Percentiles rank a stretch among this genome's conserved stretches.
Conservation (phyloP, 2,797 vertebrate species). For the Sus cebifrons region DNA sequence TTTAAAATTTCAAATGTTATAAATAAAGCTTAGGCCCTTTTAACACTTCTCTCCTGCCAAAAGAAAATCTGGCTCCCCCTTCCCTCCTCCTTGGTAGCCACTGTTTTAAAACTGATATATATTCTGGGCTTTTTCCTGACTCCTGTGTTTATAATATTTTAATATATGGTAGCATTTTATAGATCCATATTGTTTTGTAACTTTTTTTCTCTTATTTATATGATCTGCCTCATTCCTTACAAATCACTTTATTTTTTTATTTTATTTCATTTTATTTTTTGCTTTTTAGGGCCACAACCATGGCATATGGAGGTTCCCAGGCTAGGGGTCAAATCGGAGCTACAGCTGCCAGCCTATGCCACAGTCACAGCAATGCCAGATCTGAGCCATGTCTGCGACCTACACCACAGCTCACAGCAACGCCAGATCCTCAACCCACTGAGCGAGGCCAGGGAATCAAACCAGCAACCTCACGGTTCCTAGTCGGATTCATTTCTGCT, state of each 20-base stretch:
- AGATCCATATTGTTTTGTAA: not conserved
- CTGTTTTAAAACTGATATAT: slow-evolving; percentile 46
- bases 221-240: slow-evolving; percentile 52
- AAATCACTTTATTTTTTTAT: not conserved
- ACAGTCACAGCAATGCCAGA: too few species aligned
- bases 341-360: too few species aligned
- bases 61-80: not conserved
- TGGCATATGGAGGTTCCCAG: too few species aligned
- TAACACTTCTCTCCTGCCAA: not conserved
- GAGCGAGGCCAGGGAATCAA: too few species aligned
- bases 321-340: too few species aligned
- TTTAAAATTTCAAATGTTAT: slow-evolving; percentile 40
- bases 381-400: too few species aligned
- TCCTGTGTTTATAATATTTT: not conserved
- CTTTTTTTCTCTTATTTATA: slow-evolving; percentile 23
- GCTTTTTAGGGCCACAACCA: too few species aligned
- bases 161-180: slow-evolving; percentile 12
- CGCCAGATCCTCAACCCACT: too few species aligned
- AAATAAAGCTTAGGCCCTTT: slow-evolving; percentile 1
- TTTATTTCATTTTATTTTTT: too few species aligned
- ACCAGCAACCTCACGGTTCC: too few species aligned
- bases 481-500: too few species aligned
- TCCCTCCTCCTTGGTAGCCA: not conserved
- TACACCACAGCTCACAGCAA: too few species aligned
- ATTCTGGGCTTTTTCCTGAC: not conserved